Evolutionary conservation across 2,888 invertebrate species (phyloP).

Genomic region (Trichogramma evanescens): DNA sequence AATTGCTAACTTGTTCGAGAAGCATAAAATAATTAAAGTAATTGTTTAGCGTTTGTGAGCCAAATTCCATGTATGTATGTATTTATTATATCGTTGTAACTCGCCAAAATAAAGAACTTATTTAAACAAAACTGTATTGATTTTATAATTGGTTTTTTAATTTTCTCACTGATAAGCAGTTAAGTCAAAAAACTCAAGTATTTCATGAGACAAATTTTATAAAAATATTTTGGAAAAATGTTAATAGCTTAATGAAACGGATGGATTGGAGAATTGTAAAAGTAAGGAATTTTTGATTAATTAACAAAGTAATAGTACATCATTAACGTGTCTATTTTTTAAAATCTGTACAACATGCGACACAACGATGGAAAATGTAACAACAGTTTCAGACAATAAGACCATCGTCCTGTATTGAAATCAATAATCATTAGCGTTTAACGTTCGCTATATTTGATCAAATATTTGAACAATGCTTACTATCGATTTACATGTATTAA

Average conservation of each 20-base stretch:
- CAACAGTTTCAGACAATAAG: slow-evolving; percentile 1
- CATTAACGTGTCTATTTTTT: slow-evolving; percentile 14
- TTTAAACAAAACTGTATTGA: slow-evolving; percentile 15
- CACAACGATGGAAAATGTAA: slow-evolving; percentile 15
- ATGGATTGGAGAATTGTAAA: neutral
- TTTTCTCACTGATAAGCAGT: no score
- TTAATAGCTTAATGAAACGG: no score
- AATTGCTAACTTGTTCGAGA: neutral
- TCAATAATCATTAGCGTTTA: neutral
- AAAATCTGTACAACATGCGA: slow-evolving; percentile 15
- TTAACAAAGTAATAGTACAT: neutral
- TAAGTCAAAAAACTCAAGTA: no score
- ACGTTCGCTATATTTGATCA: no score
- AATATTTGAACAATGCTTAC: no score
- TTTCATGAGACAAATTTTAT: no score
- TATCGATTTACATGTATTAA: neutral
- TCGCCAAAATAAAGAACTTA: slow-evolving; percentile 24
- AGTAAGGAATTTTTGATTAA: neutral
- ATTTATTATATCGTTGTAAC: slow-evolving; percentile 25
- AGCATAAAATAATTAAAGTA: slow-evolving; percentile 16
- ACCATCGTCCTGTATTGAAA: neutral
- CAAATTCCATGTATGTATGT: slow-evolving; percentile 23
- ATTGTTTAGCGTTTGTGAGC: slow-evolving; percentile 23
- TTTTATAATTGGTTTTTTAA: no score
- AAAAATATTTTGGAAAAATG: no score